Conservation (phyloP, 2,888 invertebrate species). For the Cordilura impudica region DNA sequence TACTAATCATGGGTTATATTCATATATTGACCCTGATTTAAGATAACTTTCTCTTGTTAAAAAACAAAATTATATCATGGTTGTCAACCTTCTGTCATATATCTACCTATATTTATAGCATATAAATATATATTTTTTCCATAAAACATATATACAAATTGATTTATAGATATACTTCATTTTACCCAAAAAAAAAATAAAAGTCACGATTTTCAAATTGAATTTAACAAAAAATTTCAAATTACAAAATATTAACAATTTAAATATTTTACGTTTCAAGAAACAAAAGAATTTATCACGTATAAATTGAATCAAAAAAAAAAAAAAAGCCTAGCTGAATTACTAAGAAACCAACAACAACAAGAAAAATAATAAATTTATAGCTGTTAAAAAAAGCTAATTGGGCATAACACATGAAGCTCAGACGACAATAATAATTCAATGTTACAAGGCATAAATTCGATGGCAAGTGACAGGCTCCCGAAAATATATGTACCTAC, state of each 20-base stretch:
- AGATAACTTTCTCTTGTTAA: slow-evolving; percentile 19
- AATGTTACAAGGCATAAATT: slow-evolving; percentile 41
- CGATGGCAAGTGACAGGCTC: slow-evolving; percentile 41
- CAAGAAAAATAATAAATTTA: slow-evolving; percentile 5
- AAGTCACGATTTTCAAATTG: slow-evolving; percentile 48
- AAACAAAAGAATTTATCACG: slow-evolving; percentile 20
- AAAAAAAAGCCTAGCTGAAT: slow-evolving; percentile 6
- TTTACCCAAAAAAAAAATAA: slow-evolving; percentile 40
- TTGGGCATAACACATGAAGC: slow-evolving; percentile 37
- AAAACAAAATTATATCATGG: slow-evolving; percentile 24
- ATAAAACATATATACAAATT: slow-evolving; percentile 34
- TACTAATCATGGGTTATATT: too few species aligned
- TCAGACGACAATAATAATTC: slow-evolving; percentile 39
- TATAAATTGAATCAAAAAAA: neutral
- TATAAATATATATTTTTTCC: neutral
- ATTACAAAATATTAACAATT: slow-evolving; percentile 37
- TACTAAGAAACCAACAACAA: neutral
- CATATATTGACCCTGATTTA: slow-evolving; percentile 2
- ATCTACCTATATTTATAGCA: neutral
- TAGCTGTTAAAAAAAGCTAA: slow-evolving; percentile 17
- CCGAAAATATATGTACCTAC: slow-evolving; percentile 18
- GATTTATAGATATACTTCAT: slow-evolving; percentile 42
- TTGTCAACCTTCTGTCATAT: slow-evolving; percentile 33
- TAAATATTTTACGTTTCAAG: slow-evolving; percentile 14
- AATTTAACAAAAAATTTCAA: slow-evolving; percentile 30